Base-by-base conservation (phyloP, 2,888 invertebrate species). In the Myathropa florea region DNA sequence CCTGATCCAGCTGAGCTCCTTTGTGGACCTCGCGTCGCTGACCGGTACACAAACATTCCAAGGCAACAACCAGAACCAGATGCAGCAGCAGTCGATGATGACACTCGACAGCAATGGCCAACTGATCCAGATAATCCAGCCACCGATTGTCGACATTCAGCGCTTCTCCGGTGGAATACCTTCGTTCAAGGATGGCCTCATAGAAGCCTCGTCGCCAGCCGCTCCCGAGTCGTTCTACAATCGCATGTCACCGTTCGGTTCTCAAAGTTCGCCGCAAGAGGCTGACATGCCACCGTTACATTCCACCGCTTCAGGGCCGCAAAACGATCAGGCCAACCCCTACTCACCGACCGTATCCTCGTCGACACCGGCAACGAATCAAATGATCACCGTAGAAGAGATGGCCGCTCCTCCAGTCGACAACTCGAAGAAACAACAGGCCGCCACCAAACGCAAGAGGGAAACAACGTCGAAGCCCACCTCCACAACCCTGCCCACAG, bases 91-190 rank as follows among this genome's bases (percentile, higher is more conserved):
- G 91, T 89, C 92, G 28, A 83, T 89, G 83, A 80, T 89, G 12
- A 92, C 90, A 91, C 93, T 92, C 93, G 88, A 89, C 55, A 82
- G 64, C 26, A 90, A 91, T 53, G 92, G 90, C 0, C 91, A 91
- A 57, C 88, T 91, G 12, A 63, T 92, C n/a, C 91, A 92, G 55
- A 79, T 92, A 9, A 88, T 91, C 95, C 95, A 88, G 95, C 95
- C 92, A 96, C 95, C 91, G 93, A 95, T 89, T 95, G 95, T 26
- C 9, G 82, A 88, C 30, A 36, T 88, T 10, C 88, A 83, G 36
- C 89, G 91, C 3, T 90, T 90, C 72, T 87, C 89, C 26, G 88
- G 88, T 7, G 89, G 89, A 24, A 67, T 82, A 30, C 88, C 89
- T 18, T 71, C 86, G 23, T 89, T 88, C 59, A 89, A 89, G 70